phyloP scores from a whole-genome alignment of 2,888 invertebrate species.

The Protonemura montana region DNA sequence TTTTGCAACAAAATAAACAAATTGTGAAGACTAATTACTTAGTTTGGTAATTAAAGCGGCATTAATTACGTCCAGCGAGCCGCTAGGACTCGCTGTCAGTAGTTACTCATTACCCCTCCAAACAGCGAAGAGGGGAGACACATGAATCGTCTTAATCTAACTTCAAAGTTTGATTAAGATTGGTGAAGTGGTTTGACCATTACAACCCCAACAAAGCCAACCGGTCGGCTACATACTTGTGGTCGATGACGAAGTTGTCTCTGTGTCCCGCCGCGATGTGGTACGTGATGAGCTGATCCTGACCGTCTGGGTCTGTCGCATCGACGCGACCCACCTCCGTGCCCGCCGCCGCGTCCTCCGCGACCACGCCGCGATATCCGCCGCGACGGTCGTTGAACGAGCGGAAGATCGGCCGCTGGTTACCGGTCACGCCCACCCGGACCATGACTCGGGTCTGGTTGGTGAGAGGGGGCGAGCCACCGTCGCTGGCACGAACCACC shows the following conservation, averaged over 20 bases:
- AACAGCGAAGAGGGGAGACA: too few species aligned
- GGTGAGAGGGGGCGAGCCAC: conserved; percentile 70
- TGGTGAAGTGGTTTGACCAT: too few species aligned
- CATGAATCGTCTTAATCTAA: too few species aligned
- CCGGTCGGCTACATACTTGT: conserved; percentile 72
- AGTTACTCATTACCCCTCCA: too few species aligned
- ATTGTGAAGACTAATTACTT: too few species aligned
- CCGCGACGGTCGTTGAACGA: conserved; percentile 65
- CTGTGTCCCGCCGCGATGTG: conserved; percentile 76
- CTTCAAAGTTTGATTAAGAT: too few species aligned
- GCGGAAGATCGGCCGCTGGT: conserved; percentile 80
- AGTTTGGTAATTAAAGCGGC: too few species aligned
- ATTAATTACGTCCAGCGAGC: too few species aligned
- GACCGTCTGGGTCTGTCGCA: conserved; percentile 82
- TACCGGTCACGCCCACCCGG: conserved; percentile 81
- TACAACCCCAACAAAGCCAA: too few species aligned
- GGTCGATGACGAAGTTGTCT: conserved; percentile 79
- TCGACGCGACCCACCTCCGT: conserved; percentile 73
- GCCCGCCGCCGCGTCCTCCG: conserved; percentile 74
- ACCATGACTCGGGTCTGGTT: conserved; percentile 73
- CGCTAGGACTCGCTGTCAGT: too few species aligned
- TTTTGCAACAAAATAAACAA: too few species aligned
- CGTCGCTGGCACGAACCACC: conserved; percentile 73
- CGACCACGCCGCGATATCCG: conserved; percentile 67
- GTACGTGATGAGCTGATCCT: conserved; percentile 73